Evolutionary conservation across 2,113 vertebrate genomes (phyloP).

Genomic region (Eurystomus gularis): DNA sequence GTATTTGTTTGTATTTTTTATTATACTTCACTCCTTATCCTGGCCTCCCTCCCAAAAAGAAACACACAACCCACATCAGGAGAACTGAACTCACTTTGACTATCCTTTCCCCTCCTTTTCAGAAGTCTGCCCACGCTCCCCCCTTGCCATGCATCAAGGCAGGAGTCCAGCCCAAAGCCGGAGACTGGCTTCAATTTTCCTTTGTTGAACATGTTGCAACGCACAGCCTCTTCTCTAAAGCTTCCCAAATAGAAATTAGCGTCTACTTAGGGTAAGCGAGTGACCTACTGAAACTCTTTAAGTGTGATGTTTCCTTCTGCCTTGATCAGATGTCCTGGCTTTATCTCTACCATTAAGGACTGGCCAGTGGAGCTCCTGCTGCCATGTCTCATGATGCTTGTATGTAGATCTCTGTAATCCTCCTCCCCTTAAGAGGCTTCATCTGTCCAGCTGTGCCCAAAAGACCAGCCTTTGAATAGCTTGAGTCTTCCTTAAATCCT

Average conservation of each 20-base stretch:
- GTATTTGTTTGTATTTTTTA: constrained; percentile 44
- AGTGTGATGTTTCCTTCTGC: not conserved
- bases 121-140: not conserved
- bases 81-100: not conserved
- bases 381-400: not conserved
- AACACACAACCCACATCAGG: constrained; percentile 1
- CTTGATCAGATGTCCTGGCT: not conserved
- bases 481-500: not conserved
- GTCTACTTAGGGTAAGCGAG: not conserved
- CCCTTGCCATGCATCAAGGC: not conserved
- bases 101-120: not conserved
- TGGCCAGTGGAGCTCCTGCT: not conserved
- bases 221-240: not conserved
- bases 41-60: not conserved
- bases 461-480: not conserved
- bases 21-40: constrained; percentile 28
- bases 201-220: not conserved
- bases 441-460: not conserved
- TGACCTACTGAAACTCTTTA: not conserved
- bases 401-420: not conserved
- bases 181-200: not conserved
- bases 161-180: not conserved
- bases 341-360: not conserved
- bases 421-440: not conserved
- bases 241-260: not conserved